Conservation (phyloP, 2,797 vertebrate genomes). For the Heteromormyrus szaboi region DNA sequence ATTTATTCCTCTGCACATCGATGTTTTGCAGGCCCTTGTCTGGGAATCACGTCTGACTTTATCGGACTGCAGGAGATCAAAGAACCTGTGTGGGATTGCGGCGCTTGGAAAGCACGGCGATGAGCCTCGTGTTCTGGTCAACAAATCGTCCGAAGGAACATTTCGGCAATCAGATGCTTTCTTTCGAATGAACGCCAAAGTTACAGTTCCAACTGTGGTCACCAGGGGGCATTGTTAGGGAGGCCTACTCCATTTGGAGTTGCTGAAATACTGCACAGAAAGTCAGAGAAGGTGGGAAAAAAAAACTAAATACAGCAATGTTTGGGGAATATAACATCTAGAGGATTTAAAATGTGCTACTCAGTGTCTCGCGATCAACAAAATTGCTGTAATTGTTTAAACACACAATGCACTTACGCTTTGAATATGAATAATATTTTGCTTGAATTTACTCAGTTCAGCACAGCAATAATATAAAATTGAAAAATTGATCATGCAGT, state of each 20-base stretch:
- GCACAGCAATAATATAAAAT: neutral
- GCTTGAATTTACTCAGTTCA: neutral
- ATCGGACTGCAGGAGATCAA: neutral
- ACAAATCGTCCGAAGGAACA: neutral
- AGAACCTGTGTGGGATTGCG: neutral
- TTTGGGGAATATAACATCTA: neutral
- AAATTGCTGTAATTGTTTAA: neutral
- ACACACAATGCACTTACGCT: neutral
- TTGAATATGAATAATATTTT: neutral
- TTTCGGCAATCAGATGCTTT: neutral
- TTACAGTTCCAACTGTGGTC: neutral
- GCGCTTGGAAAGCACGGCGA: neutral
- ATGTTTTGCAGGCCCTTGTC: neutral
- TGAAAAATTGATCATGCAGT: neutral
- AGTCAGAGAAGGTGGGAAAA: neutral
- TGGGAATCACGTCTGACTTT: neutral
- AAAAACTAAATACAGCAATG: neutral
- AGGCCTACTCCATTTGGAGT: neutral
- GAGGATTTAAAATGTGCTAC: neutral
- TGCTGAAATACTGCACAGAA: neutral
- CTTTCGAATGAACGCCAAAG: neutral
- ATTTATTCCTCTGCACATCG: neutral
- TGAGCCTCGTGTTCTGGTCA: neutral
- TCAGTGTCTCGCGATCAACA: neutral
- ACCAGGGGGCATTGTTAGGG: neutral